Evolutionary conservation across 2,113 vertebrate genomes (phyloP).

Genomic region (Elanus axillaris): DNA sequence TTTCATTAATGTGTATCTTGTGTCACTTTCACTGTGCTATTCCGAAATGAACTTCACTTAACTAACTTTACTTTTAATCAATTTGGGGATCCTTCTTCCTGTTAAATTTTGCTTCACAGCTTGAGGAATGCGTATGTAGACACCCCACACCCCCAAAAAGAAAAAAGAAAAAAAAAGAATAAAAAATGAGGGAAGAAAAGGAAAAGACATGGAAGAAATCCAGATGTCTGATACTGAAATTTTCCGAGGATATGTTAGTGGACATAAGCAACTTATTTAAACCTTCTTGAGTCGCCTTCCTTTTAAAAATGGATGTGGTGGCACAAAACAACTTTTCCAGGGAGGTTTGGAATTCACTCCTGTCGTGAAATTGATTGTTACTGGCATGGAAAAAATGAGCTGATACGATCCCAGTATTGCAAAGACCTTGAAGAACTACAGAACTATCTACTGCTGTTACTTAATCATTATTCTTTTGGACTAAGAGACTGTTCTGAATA

Average conservation of each 20-base stretch:
- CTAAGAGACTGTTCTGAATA: slow-evolving; percentile 43
- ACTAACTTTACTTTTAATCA: background rate
- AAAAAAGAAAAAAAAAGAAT: background rate
- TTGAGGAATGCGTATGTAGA: background rate
- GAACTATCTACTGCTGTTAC: background rate
- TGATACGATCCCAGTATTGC: background rate
- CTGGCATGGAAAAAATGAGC: background rate
- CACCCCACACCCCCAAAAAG: background rate
- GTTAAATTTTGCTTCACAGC: background rate
- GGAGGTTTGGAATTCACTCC: background rate
- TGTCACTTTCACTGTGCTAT: background rate
- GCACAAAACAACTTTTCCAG: background rate
- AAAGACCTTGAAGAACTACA: background rate
- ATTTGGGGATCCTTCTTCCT: background rate
- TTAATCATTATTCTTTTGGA: slow-evolving; percentile 36
- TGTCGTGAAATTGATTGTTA: background rate
- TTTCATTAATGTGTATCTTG: background rate
- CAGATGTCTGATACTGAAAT: background rate
- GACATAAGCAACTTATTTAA: background rate
- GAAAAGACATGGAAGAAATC: background rate
- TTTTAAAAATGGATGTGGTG: background rate
- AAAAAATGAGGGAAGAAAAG: background rate
- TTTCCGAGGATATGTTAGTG: background rate
- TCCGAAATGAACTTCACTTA: background rate
- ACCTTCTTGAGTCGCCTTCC: background rate